These are phyloP conservation scores for Drosophila rubida DNA, from an alignment of 2,888 invertebrate genomes.

Conservation along the genomic window DNA sequence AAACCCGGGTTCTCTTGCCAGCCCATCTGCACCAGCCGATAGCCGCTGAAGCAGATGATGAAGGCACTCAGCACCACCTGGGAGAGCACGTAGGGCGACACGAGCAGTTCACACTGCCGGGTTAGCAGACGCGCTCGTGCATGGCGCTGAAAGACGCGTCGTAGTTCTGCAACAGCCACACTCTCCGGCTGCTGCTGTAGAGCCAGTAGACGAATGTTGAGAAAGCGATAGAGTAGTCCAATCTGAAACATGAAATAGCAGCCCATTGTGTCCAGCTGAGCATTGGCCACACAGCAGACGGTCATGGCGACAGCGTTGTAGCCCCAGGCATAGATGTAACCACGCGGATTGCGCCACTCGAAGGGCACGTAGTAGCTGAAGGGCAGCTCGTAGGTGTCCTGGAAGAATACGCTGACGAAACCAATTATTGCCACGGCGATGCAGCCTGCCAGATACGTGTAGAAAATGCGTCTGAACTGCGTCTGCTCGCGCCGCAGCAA, in stretches of 20 bases:
- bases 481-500: slow-evolving; percentile 50
- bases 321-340: slow-evolving; percentile 67
- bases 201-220: slow-evolving; percentile 66
- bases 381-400: slow-evolving; percentile 64
- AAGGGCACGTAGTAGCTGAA: slow-evolving; percentile 80
- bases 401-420: slow-evolving; percentile 46
- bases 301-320: slow-evolving; percentile 70
- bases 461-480: slow-evolving; percentile 51
- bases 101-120: slow-evolving; percentile 55
- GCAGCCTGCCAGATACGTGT: slow-evolving; percentile 47
- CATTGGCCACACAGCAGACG: slow-evolving; percentile 62
- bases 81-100: slow-evolving; percentile 67
- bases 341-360: slow-evolving; percentile 61
- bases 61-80: slow-evolving; percentile 78
- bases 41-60: slow-evolving; percentile 78
- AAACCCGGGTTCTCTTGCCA: slow-evolving; percentile 50
- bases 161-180: slow-evolving; percentile 38
- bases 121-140: slow-evolving; percentile 34
- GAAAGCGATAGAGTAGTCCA: slow-evolving; percentile 63
- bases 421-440: slow-evolving; percentile 34
- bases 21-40: slow-evolving; percentile 68
- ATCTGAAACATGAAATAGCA: slow-evolving; percentile 78
- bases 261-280: slow-evolving; percentile 72
- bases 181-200: slow-evolving; percentile 35
- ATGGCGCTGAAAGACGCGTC: slow-evolving; percentile 47